Conservation (phyloP, 2,797 vertebrate species). For the Protosalanx chinensis region DNA sequence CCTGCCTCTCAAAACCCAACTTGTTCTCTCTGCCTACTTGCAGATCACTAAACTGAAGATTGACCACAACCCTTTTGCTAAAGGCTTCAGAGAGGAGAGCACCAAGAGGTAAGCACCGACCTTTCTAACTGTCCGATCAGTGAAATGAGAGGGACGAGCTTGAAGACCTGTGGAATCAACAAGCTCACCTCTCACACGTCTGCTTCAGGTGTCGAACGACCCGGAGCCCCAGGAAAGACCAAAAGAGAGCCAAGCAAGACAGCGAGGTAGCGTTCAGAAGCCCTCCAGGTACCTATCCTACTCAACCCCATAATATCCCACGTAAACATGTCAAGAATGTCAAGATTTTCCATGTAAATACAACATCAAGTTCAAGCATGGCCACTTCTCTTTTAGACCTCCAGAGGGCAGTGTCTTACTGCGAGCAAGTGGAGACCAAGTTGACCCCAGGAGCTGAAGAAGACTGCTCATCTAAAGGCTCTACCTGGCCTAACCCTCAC, state of each 20-base stretch:
- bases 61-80: constrained; percentile 85
- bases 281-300: constrained; percentile 34
- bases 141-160: too few relatives aligned
- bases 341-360: background rate
- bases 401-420: constrained; percentile 60
- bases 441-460: constrained; percentile 29
- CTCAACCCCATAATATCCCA: background rate
- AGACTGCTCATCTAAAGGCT: constrained; percentile 44
- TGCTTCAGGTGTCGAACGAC: constrained; percentile 46
- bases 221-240: constrained; percentile 31
- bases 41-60: constrained; percentile 86
- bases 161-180: too few relatives aligned
- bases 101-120: constrained; percentile 54
- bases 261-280: constrained; percentile 16
- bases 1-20: background rate
- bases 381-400: constrained; percentile 55
- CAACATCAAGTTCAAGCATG: background rate
- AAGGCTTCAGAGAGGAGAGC: constrained; percentile 83
- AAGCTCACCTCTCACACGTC: too few relatives aligned
- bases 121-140: too few relatives aligned
- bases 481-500: constrained; percentile 56
- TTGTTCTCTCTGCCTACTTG: constrained; percentile 27
- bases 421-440: constrained; percentile 33
- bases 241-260: constrained; percentile 41
- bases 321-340: background rate